Evolutionary conservation across 2,888 invertebrate genomes (phyloP).

Genomic region (Dromius quadrimaculatus): DNA sequence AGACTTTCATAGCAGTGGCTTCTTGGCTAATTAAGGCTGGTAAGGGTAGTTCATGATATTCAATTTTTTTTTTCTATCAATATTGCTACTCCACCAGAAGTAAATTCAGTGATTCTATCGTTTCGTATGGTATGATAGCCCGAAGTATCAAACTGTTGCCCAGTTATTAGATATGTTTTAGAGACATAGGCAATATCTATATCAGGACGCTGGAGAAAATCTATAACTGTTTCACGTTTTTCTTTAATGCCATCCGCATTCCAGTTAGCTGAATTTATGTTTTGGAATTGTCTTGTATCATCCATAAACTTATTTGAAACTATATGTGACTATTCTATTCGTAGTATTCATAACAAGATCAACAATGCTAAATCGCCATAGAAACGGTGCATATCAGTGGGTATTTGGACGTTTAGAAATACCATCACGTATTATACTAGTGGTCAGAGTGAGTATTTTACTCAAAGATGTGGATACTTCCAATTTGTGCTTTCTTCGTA

Average conservation of each 20-base stretch:
- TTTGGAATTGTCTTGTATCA: background rate
- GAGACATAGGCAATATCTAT: slow-evolving; percentile 5
- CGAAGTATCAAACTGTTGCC: background rate
- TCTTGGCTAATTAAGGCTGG: background rate
- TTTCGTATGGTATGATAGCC: background rate
- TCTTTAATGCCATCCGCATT: slow-evolving; percentile 2
- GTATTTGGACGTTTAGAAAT: too few relatives aligned
- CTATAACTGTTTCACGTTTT: slow-evolving; percentile 8
- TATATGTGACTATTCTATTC: too few relatives aligned
- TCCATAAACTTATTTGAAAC: background rate
- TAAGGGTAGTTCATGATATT: background rate
- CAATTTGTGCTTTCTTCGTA: too few relatives aligned
- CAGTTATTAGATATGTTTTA: slow-evolving; percentile 3
- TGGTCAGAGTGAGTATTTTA: too few relatives aligned
- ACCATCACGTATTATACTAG: too few relatives aligned
- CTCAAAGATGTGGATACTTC: too few relatives aligned
- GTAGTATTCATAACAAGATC: too few relatives aligned
- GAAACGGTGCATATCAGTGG: too few relatives aligned
- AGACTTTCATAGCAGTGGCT: background rate
- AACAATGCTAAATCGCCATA: too few relatives aligned
- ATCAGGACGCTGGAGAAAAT: slow-evolving; percentile 7
- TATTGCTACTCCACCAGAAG: slow-evolving; percentile 21
- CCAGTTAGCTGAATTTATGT: slow-evolving; percentile 8
- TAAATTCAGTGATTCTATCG: background rate
- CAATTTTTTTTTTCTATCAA: slow-evolving; percentile 1